A percentile compares a stretch with the other conserved stretches of the same genome.
Conservation (phyloP, 2,888 invertebrate species). For the Parnassius smintheus region DNA sequence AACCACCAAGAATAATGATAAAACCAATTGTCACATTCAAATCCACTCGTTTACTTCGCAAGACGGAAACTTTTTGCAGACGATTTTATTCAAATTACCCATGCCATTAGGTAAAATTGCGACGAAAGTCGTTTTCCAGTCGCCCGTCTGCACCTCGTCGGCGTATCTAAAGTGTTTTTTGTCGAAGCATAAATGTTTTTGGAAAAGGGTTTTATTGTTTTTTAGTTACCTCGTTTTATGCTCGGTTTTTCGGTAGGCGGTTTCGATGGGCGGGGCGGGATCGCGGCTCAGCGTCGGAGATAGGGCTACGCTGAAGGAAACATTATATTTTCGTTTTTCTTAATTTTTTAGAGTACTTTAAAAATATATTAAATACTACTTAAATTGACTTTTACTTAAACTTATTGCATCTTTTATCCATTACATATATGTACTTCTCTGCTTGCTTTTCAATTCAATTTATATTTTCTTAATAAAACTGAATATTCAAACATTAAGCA, state of each 20-base stretch:
- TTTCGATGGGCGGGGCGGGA: slow-evolving; percentile 57
- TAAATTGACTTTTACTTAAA: not conserved
- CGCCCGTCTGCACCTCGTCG: slow-evolving; percentile 16
- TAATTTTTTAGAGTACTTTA: not conserved
- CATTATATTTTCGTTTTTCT: slow-evolving; percentile 18
- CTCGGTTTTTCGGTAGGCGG: slow-evolving; percentile 76
- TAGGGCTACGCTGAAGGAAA: slow-evolving; percentile 10
- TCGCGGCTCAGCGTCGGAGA: slow-evolving; percentile 34
- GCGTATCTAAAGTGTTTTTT: slow-evolving; percentile 44
- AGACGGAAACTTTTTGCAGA: slow-evolving; percentile 1
- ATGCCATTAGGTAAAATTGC: slow-evolving; percentile 17
- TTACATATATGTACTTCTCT: too few relatives aligned
- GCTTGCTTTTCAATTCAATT: too few relatives aligned
- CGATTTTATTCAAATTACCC: not conserved
- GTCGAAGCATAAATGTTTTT: slow-evolving; percentile 49
- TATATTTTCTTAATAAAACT: too few relatives aligned
- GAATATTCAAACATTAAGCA: too few relatives aligned
- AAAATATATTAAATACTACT: not conserved
- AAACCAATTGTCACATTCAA: not conserved
- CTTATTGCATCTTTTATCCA: too few relatives aligned
- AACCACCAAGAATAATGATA: too few relatives aligned
- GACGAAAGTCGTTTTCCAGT: slow-evolving; percentile 1
- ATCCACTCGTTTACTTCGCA: not conserved
- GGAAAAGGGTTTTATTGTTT: slow-evolving; percentile 70
- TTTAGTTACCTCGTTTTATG: slow-evolving; percentile 61